A percentile compares a stretch with the other conserved stretches of the same genome.
phyloP scores from a whole-genome alignment of 2,797 vertebrate species.

The Pogonophryne albipinna region DNA sequence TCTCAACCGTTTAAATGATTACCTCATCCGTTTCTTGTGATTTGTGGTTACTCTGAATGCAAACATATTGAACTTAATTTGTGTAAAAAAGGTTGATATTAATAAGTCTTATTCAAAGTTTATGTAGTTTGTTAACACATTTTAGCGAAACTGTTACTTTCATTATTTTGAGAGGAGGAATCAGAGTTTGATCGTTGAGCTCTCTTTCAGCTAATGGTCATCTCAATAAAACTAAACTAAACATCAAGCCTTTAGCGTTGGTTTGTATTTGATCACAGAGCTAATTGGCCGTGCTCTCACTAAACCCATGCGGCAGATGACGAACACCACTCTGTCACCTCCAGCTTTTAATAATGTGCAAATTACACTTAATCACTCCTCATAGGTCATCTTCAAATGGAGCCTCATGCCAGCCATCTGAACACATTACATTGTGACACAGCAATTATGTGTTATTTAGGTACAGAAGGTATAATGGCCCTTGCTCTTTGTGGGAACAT shows the following conservation, averaged over 20 bases:
- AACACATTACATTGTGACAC: constrained; percentile 71
- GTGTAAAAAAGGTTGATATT: not conserved
- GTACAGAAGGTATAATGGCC: constrained; percentile 66
- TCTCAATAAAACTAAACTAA: constrained; percentile 19
- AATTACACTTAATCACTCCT: constrained; percentile 82
- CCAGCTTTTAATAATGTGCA: constrained; percentile 68
- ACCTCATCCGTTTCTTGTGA: not conserved
- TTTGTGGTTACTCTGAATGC: not conserved
- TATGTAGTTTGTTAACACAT: not conserved
- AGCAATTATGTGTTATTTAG: constrained; percentile 78
- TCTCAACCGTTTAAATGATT: not conserved
- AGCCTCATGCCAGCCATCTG: constrained; percentile 72
- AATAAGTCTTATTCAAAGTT: not conserved
- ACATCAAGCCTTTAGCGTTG: constrained; percentile 28
- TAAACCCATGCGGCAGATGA: constrained; percentile 42
- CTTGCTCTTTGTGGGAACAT: constrained; percentile 42
- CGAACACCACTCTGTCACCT: constrained; percentile 54
- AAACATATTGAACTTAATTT: not conserved
- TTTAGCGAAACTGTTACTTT: not conserved
- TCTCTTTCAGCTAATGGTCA: not conserved
- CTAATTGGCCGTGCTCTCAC: constrained; percentile 45
- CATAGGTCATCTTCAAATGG: constrained; percentile 75
- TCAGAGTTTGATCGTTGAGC: not conserved
- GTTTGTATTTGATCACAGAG: constrained; percentile 56
- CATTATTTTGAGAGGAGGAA: not conserved